Conservation (phyloP, 2,888 invertebrate species). For the Apodemia zela region DNA sequence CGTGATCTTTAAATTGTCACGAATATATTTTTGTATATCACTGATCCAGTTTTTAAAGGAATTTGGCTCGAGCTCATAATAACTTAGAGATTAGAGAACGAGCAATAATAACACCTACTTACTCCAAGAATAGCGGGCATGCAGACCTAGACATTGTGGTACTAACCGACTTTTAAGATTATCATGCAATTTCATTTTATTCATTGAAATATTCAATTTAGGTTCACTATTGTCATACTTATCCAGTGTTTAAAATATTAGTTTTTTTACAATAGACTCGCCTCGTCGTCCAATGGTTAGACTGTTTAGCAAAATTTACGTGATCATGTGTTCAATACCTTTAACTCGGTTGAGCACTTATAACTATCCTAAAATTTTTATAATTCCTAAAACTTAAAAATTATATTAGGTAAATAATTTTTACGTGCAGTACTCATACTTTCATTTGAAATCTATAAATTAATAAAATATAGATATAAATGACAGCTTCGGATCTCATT, state of each 20-base stretch:
- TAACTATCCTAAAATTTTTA: no score
- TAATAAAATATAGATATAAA: no score
- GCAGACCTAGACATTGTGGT: background rate
- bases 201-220: no score
- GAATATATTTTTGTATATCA: no score
- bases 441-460: no score
- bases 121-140: background rate
- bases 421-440: no score
- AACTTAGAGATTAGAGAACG: constrained; percentile 11
- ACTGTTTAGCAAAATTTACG: no score
- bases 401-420: no score
- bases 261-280: background rate
- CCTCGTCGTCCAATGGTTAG: background rate
- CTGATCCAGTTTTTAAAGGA: background rate
- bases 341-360: no score
- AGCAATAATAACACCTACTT: constrained; percentile 6
- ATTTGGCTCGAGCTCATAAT: constrained; percentile 10
- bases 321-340: background rate
- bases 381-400: no score
- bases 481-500: no score
- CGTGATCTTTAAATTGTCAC: no score
- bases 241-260: background rate
- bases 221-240: background rate
- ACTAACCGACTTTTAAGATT: background rate
- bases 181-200: background rate